Evolutionary conservation across 2,888 invertebrate genomes (phyloP), one percentile per base, ranked within the genome.

Genomic region (Ashinkailepas kermadecensis): DNA sequence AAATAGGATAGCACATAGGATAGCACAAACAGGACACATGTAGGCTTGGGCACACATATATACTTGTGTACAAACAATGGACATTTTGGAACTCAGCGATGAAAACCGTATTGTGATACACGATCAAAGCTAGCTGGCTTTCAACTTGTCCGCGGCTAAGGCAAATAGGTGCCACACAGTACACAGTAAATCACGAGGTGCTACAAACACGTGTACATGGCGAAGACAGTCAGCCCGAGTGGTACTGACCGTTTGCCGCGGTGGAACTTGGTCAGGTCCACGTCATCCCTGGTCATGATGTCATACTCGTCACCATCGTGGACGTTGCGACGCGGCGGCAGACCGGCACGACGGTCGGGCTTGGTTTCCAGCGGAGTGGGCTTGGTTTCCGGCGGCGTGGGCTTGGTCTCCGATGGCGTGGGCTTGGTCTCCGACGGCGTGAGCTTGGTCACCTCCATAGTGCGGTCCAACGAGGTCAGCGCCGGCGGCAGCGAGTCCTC

Each of bases 271-370:
- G 88, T 85, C 64, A 86, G 86, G 84, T 90, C 89, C 0, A 93
- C 89, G 84, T 90, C 88, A 80, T 91, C 90, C 23, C 90, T 86
- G 82, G 90, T 91, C 90, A 94, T 93, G 1, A 94, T 89, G 86
- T 94, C 93, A 87, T 93, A 94, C 86, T 93, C 90, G 86, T 94
- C 93, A 82, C 88, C 92, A 85, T 94, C 93, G 86, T 91, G 93
- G 18, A 94, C 89, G 87, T 93, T 94, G 80, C 90, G 88, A 80
- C 93, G 88, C 79, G 90, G 82, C 74, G 84, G 54, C 78, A 81
- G 78, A 10, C 78, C 56, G 18, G 7, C 15, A 15, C 39, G 4
- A 15, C 7, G 57, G n/a, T 15, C 23, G 13, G 23, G 58, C 8
- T 80, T 83, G 62, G 84, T 85, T 85, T 80, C 84, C 79, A 81